Evolutionary conservation across 2,113 vertebrate species (phyloP).

Genomic region (human (Homo sapiens)): GRCh38 chr4:121201501-121202000

Average conservation of each 20-base stretch:
- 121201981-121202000: too few species aligned
- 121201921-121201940: too few species aligned
- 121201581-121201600: neutral
- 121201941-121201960: too few species aligned
- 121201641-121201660: neutral
- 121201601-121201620: neutral
- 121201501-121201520: neutral
- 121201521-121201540: neutral
- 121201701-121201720: neutral
- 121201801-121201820: neutral
- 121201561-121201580: neutral
- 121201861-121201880: neutral
- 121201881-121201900: neutral
- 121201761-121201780: neutral
- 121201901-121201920: neutral
- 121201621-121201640: neutral
- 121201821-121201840: neutral
- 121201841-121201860: neutral
- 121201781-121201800: too few species aligned
- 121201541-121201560: neutral
- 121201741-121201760: neutral
- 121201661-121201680: neutral
- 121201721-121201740: neutral
- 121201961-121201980: too few species aligned
- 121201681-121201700: neutral